Base-by-base conservation (phyloP, 2,113 vertebrate genomes). In the Grus americana region DNA sequence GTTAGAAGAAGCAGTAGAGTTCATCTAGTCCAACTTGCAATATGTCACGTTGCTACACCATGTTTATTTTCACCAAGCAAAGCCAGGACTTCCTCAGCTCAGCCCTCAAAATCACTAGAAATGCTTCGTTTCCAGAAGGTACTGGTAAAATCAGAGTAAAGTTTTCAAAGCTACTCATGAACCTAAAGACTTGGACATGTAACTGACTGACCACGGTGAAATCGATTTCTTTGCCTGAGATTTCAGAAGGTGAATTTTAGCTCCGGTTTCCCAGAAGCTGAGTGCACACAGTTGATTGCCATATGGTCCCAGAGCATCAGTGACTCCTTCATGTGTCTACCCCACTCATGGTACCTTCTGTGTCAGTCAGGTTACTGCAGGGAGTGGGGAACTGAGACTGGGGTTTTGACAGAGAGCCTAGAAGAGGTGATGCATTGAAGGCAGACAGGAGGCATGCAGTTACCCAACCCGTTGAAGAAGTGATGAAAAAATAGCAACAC, bases 71-170 rank as follows among this genome's bases (percentile, higher is more conserved):
- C 24, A 65, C 21, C 61, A 29, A 40, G 57, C 5, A 90, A 79
- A 66, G 34, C 59, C 42, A 86, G 36, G 59, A 9, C 47, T 71
- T 42, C 59, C 57, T 74, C 47, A 74, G 32, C 23, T 62, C 19
- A 32, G 12, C 0, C 2, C 17, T 32, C 1, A 0, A 34, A 82
- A 72, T 63, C 65, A 38, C 16, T 34, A 34, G 57, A 91, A 71
- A 50, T 3, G 3, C 18, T 76, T 55, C 0, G 0, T 59, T 85
- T 62, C 46, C 38, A 23, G n/a, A 50, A 73, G 6, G 29, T 57
- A 38, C 19, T 26, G 7, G 24, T 29, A 49, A 90, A 79, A 70
- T 20, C 52, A 52, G 34, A 49, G 38, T 4, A 26, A 38, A 19
- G 6, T 47, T 86, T 86, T 71, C 50, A 67, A 70, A 93, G 55